Conservation (phyloP, 2,797 vertebrate genomes). For the Novumbra hubbsi region DNA sequence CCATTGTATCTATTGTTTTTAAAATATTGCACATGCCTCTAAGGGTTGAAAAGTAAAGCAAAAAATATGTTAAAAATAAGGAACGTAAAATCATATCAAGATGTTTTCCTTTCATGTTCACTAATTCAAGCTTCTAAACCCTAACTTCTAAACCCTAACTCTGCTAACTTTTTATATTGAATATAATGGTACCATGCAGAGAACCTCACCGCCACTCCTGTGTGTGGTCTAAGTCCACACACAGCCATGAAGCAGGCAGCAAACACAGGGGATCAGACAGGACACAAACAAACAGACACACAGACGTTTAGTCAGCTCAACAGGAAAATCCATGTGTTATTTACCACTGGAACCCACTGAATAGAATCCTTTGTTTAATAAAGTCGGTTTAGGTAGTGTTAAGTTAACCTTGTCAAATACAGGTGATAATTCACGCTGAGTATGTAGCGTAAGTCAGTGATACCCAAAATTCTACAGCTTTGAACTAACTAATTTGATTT, state of each 20-base stretch:
- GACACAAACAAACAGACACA: conserved; percentile 61
- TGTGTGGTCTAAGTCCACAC: conserved; percentile 68
- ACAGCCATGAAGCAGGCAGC: conserved; percentile 67
- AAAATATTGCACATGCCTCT: too few relatives aligned
- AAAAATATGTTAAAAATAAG: too few relatives aligned
- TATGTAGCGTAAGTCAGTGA: background rate
- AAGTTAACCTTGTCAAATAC: conserved; percentile 38
- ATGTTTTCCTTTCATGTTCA: too few relatives aligned
- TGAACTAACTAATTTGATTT: too few relatives aligned
- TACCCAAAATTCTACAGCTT: too few relatives aligned
- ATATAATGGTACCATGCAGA: conserved; percentile 44
- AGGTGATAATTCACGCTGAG: background rate
- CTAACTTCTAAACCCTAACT: too few relatives aligned
- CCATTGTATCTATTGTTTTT: too few relatives aligned
- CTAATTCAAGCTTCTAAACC: too few relatives aligned
- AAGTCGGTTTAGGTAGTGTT: conserved; percentile 42
- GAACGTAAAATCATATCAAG: too few relatives aligned
- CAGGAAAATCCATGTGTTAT: conserved; percentile 73
- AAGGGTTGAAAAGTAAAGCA: too few relatives aligned
- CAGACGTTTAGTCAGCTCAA: conserved; percentile 49
- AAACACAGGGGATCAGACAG: conserved; percentile 74
- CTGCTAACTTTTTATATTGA: conserved; percentile 24
- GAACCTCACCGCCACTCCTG: conserved; percentile 41
- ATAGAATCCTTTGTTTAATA: conserved; percentile 42
- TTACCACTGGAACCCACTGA: conserved; percentile 57